Percentiles rank a stretch among this genome's conserved stretches.
These are phyloP conservation scores for Mesoligia furuncula DNA, from an alignment of 2,888 invertebrate genomes.

Conservation along the genomic window DNA sequence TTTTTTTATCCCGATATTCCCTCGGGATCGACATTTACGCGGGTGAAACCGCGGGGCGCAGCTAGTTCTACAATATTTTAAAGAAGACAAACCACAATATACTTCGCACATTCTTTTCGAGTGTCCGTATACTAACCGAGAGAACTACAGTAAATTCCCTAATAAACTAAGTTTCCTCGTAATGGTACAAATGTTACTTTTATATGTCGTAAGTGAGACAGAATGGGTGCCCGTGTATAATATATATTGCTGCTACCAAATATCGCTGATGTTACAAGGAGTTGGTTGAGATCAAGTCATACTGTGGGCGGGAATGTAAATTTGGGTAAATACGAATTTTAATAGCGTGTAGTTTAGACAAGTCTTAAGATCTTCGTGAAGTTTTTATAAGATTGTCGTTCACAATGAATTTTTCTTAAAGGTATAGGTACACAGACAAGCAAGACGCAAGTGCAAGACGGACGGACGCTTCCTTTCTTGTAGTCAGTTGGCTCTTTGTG, in stretches of 20 bases:
- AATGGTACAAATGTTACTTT: slow-evolving; percentile 48
- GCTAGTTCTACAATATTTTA: background rate
- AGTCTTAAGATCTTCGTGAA: background rate
- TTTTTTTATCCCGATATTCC: too few species aligned
- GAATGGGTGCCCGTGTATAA: slow-evolving; percentile 43
- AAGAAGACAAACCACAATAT: slow-evolving; percentile 3
- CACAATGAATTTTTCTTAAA: background rate
- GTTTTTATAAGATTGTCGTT: background rate
- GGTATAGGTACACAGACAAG: too few species aligned
- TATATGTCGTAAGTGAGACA: slow-evolving; percentile 43
- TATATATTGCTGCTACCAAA: slow-evolving; percentile 50
- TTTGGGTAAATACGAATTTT: background rate
- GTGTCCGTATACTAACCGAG: background rate
- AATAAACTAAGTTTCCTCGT: slow-evolving; percentile 48
- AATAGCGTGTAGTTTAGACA: background rate
- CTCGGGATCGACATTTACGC: too few species aligned
- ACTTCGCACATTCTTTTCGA: background rate
- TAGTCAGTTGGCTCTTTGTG: background rate
- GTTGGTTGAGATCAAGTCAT: background rate
- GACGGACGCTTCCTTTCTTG: background rate
- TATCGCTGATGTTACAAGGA: slow-evolving; percentile 48
- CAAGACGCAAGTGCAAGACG: too few species aligned
- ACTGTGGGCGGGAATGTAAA: background rate
- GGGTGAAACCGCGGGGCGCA: too few species aligned
- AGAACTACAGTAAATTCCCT: slow-evolving; percentile 13